Evolutionary conservation across 2,113 vertebrate species (phyloP).

Genomic region (Casuarius casuarius): DNA sequence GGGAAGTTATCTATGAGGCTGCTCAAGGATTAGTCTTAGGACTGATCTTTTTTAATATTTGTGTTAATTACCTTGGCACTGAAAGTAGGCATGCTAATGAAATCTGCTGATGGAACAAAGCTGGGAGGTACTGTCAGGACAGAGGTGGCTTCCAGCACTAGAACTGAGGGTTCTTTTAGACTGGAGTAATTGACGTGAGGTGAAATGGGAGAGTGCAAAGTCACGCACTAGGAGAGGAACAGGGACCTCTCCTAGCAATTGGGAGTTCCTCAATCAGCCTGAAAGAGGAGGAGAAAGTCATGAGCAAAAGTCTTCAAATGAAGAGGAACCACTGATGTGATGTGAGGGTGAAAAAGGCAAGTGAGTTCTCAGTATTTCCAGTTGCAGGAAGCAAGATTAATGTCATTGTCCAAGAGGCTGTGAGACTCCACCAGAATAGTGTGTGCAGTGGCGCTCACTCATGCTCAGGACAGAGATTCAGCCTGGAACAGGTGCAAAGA

Average conservation of each 20-base stretch:
- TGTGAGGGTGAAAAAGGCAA: not conserved
- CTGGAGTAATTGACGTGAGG: not conserved
- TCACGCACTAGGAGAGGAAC: not conserved
- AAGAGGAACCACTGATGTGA: not conserved
- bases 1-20: not conserved
- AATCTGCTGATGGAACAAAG: conserved; percentile 12
- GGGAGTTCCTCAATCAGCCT: not conserved
- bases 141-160: not conserved
- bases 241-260: not conserved
- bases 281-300: not conserved
- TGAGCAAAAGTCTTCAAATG: not conserved
- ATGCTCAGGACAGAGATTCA: not conserved
- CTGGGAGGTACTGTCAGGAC: not conserved
- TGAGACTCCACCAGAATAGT: not conserved
- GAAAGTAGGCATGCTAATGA: not conserved
- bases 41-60: conserved; percentile 24
- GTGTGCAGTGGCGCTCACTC: not conserved
- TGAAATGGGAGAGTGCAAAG: not conserved
- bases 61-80: conserved; percentile 45
- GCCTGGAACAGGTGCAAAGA: conserved; percentile 37
- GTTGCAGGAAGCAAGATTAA: not conserved
- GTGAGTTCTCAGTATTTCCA: not conserved
- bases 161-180: not conserved
- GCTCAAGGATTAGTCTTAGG: conserved; percentile 23
- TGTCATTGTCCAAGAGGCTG: not conserved